These are phyloP conservation scores for Phrynosoma platyrhinos DNA, from an alignment of 2,113 vertebrate species.

Conservation along the genomic window DNA sequence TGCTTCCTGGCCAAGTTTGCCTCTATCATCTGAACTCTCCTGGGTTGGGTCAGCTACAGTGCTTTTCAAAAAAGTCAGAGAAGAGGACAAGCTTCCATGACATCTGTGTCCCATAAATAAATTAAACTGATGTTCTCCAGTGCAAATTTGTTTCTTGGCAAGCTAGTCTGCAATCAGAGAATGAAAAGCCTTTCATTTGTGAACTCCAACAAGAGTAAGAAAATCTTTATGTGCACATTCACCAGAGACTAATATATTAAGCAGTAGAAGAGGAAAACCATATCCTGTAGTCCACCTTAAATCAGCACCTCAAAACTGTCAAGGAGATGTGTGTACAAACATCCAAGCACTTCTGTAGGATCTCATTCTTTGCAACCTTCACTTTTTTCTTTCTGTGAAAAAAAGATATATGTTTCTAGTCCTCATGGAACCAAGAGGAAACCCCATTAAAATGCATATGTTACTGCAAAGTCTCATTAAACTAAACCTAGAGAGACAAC, in stretches of 20 bases:
- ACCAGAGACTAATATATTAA: constrained; percentile 82
- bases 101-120: constrained; percentile 88
- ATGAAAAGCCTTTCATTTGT: constrained; percentile 84
- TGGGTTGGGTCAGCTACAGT: constrained; percentile 77
- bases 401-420: neutral
- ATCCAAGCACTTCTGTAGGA: neutral
- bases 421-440: neutral
- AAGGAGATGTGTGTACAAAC: constrained; percentile 31
- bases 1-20: constrained; percentile 75
- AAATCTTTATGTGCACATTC: constrained; percentile 81
- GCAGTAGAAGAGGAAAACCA: constrained; percentile 81
- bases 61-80: constrained; percentile 78
- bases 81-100: constrained; percentile 82
- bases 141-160: constrained; percentile 85
- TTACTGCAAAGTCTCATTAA: too few relatives aligned
- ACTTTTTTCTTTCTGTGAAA: neutral
- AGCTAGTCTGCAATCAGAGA: constrained; percentile 80
- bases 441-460: neutral
- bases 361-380: neutral
- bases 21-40: constrained; percentile 80
- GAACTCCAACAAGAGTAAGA: constrained; percentile 79
- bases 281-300: constrained; percentile 66
- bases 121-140: constrained; percentile 87
- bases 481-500: too few relatives aligned
- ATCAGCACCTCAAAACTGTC: constrained; percentile 60